A percentile compares a stretch with the other conserved stretches of the same genome.
These are phyloP conservation scores for Pteronura brasiliensis DNA, from an alignment of 2,113 vertebrate species.

Conservation along the genomic window DNA sequence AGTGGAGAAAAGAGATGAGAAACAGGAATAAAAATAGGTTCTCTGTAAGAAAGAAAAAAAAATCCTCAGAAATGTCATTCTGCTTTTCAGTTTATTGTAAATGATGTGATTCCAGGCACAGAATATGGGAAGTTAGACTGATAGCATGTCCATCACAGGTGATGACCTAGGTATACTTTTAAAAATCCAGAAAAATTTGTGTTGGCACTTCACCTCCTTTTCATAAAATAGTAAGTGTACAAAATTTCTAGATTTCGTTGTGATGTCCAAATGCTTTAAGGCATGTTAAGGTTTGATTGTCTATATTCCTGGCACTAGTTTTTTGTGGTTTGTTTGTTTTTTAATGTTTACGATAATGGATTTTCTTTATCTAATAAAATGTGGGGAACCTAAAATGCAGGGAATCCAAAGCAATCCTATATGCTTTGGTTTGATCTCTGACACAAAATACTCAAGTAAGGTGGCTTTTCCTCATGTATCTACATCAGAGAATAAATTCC, in stretches of 20 bases:
- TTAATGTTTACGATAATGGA: background rate
- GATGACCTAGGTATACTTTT: background rate
- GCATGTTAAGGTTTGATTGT: background rate
- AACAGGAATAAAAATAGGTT: constrained; percentile 59
- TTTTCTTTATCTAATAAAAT: background rate
- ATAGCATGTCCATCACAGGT: background rate
- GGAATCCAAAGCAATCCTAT: background rate
- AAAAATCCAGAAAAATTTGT: background rate
- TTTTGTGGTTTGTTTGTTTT: background rate
- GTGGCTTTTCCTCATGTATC: background rate
- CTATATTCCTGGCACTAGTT: background rate
- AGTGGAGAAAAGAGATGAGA: background rate
- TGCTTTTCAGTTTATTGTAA: background rate
- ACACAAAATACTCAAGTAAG: background rate
- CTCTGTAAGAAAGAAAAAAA: constrained; percentile 6
- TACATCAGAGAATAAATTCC: background rate
- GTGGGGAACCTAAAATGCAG: background rate
- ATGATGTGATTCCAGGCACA: background rate
- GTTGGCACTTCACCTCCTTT: background rate
- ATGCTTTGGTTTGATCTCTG: background rate
- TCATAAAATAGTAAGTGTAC: background rate
- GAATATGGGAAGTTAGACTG: background rate
- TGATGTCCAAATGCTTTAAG: background rate
- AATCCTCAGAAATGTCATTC: background rate
- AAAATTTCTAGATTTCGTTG: background rate